Percentiles rank a stretch among this genome's conserved stretches.
Evolutionary conservation across 2,113 vertebrate species (phyloP).

Genomic region (Gila orcuttii): DNA sequence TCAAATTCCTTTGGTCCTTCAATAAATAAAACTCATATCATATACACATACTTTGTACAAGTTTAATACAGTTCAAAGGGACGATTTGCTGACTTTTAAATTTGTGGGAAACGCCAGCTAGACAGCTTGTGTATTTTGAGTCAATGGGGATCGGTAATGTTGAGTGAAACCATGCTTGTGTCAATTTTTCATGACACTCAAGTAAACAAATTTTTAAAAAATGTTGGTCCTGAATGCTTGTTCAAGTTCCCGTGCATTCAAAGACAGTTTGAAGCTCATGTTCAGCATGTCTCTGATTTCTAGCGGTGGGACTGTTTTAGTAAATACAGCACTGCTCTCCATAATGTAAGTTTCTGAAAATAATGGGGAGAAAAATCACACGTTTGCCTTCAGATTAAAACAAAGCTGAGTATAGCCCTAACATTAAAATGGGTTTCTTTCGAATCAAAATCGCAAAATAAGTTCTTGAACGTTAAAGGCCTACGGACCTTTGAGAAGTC

Average conservation of each 20-base stretch:
- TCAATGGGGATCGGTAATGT: background rate
- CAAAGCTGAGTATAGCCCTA: background rate
- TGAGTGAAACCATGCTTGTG: background rate
- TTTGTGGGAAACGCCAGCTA: constrained; percentile 5
- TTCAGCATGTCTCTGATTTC: background rate
- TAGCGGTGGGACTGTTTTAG: background rate
- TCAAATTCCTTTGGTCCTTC: constrained; percentile 94
- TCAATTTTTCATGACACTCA: background rate
- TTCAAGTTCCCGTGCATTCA: background rate
- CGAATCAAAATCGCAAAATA: background rate
- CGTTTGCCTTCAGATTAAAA: constrained; percentile 6
- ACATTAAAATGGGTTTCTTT: background rate
- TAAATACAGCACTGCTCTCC: background rate
- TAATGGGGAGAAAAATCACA: background rate
- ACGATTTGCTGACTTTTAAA: constrained; percentile 68
- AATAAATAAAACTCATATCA: constrained; percentile 91
- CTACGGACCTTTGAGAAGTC: background rate
- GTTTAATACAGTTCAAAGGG: constrained; percentile 80
- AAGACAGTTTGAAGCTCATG: background rate
- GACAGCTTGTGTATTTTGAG: background rate
- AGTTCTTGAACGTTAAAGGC: constrained; percentile 1
- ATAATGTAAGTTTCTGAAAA: background rate
- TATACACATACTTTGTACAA: constrained; percentile 89
- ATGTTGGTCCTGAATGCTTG: constrained; percentile 8
- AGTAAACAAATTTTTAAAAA: background rate